Base-by-base conservation (phyloP, 2,888 invertebrate genomes). In the Euplexia lucipara region DNA sequence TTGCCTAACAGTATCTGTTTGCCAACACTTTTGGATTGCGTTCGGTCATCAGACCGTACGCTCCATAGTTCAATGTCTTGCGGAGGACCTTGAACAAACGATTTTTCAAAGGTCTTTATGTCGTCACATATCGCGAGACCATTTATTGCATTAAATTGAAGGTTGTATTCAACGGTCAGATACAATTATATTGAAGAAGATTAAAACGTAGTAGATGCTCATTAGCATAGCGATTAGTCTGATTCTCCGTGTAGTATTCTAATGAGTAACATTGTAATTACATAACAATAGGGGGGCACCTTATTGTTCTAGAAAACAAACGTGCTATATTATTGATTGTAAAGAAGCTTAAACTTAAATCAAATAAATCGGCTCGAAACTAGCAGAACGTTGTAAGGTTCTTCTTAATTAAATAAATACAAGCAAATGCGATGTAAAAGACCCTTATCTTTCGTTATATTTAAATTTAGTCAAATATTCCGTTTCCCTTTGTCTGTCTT, bases 41-140 rank as follows among this genome's bases (percentile, higher is more conserved):
- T 83, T 84, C 86, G 86, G 84, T 85, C 86, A 88, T 88, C 88
- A 85, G 85, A 86, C 86, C 81, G 83, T 84, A 78, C 82, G 81
- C 83, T 84, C 77, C 79, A 87, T 87, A 90, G 91, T 91, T 91
- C 91, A 91, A 90, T 90, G 91, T 88, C 90, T 86, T 66, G 59
- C 34, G 32, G 56, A 20, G 59, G 85, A 83, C 90, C 90, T 88
- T 90, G 90, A 87, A 83, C 71, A 76, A 74, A 77, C 71, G 72
- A 76, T 74, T 78, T 76, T 81, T 78, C 68, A 61, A 79, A 72
- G 62, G 65, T 72, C 75, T 82, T 75, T 70, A 75, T 81, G 77
- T 78, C 76, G 78, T 82, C 80, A 81, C 73, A 78, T 71, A 71
- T 75, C 73, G 73, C 73, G 68, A 79, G 65, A 70, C 56, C 44